Conservation (phyloP, 2,113 vertebrate species). For the Illadopsis cleaveri region DNA sequence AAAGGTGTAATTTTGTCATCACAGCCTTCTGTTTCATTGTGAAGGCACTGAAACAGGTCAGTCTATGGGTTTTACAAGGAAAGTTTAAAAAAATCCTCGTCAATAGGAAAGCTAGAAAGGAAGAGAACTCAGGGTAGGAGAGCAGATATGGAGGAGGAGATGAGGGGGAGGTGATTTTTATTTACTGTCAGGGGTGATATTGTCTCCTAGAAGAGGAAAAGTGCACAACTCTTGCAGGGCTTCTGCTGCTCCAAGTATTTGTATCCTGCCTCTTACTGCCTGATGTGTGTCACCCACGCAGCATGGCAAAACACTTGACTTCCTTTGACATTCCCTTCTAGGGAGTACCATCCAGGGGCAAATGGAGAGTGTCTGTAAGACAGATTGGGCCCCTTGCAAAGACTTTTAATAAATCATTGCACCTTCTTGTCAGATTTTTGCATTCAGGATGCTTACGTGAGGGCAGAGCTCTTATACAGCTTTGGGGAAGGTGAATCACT, state of each 20-base stretch:
- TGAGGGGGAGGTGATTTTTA: background rate
- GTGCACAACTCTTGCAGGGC: background rate
- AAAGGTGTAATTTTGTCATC: background rate
- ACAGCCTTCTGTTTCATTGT: background rate
- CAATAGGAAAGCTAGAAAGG: background rate
- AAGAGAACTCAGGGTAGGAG: background rate
- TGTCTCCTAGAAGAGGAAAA: background rate
- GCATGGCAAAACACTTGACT: background rate
- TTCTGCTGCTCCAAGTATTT: background rate
- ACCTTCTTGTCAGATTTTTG: background rate
- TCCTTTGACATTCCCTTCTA: background rate
- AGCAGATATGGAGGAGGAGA: background rate
- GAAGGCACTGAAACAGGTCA: background rate
- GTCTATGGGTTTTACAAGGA: background rate
- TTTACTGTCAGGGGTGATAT: background rate
- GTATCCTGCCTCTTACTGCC: background rate
- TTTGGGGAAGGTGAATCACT: background rate
- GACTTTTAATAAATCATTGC: background rate
- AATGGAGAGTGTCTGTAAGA: background rate
- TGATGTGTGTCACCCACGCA: rapidly evolving
- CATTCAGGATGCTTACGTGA: background rate
- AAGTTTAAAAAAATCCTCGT: background rate
- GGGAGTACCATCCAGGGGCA: background rate
- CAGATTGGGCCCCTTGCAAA: background rate
- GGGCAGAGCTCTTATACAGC: background rate